phyloP scores from a whole-genome alignment of 2,113 vertebrate species.

The Rhea americana region DNA sequence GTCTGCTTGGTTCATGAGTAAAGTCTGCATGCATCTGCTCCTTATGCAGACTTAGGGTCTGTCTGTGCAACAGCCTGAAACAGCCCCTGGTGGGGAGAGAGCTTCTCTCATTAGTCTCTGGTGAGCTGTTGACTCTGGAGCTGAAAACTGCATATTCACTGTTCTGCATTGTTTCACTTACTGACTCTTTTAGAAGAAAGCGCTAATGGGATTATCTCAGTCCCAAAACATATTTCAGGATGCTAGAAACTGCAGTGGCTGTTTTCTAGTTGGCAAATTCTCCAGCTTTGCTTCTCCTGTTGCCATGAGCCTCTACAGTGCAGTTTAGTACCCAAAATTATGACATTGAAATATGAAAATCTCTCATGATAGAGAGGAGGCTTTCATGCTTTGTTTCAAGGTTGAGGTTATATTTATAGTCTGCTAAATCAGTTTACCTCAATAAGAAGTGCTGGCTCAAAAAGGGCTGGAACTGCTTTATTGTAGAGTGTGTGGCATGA shows the following conservation, averaged over 20 bases:
- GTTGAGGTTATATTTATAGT: not conserved
- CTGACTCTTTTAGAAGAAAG: not conserved
- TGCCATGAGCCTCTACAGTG: not conserved
- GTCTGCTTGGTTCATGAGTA: not conserved
- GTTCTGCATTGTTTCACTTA: not conserved
- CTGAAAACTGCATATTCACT: not conserved
- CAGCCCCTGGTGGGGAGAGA: not conserved
- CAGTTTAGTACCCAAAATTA: not conserved
- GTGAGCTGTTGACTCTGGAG: not conserved
- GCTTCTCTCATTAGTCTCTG: not conserved
- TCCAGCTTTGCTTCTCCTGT: not conserved
- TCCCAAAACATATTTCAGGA: not conserved
- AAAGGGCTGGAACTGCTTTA: not conserved
- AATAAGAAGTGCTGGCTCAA: not conserved
- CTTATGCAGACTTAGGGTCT: accelerated
- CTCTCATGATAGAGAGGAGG: not conserved
- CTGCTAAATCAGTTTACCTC: slow-evolving; percentile 6
- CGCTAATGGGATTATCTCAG: slow-evolving; percentile 15
- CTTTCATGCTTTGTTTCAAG: not conserved
- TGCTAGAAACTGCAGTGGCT: slow-evolving; percentile 13
- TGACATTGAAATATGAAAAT: not conserved
- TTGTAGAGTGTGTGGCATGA: slow-evolving; percentile 22
- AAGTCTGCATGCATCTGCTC: not conserved
- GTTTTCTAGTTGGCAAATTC: not conserved
- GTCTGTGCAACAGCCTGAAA: not conserved